These are phyloP conservation scores for Polyommatus iphigenia DNA, from an alignment of 2,888 invertebrate genomes.

Conservation along the genomic window DNA sequence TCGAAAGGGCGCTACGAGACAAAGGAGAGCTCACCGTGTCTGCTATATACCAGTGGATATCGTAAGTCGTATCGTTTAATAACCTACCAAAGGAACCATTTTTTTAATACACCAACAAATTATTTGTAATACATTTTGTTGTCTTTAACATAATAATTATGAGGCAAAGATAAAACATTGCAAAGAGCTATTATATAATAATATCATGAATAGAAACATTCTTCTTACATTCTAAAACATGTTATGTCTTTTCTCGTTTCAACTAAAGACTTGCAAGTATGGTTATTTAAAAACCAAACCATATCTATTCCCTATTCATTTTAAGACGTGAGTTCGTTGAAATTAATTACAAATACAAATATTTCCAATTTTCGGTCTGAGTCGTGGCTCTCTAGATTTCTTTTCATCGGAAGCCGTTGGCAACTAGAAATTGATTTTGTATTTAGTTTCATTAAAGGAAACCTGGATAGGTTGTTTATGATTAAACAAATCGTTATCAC, in stretches of 20 bases:
- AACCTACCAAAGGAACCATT: background rate
- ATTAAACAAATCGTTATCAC: background rate
- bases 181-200: too few species aligned
- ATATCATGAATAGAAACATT: background rate
- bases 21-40: conserved; percentile 93
- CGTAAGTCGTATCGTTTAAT: conserved; percentile 90
- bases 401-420: background rate
- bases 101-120: too few species aligned
- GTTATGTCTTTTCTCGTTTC: too few species aligned
- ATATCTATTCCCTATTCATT: background rate
- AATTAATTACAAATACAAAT: background rate
- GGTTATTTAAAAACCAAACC: background rate
- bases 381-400: background rate
- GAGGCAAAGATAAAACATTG: too few species aligned
- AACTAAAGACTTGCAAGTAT: background rate
- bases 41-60: conserved; percentile 95
- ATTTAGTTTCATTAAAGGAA: background rate
- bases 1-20: conserved; percentile 92
- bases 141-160: too few species aligned
- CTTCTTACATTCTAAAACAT: background rate
- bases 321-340: background rate
- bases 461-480: background rate
- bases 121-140: too few species aligned
- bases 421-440: conserved; percentile 22
- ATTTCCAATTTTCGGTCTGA: background rate